Base-by-base conservation (phyloP, 2,113 vertebrate genomes). In the Hassar affinis region DNA sequence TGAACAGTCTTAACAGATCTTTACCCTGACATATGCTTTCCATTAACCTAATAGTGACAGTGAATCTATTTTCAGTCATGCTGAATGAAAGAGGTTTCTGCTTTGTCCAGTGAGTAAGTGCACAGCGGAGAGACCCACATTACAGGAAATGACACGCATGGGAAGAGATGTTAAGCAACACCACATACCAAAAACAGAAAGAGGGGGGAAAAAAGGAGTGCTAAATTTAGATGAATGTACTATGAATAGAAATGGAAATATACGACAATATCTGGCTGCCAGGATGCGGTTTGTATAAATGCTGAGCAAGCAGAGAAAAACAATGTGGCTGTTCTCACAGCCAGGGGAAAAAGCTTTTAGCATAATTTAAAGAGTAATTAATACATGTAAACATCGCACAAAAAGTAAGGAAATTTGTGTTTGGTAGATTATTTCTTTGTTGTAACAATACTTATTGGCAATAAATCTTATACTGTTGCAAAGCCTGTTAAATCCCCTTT, bases 161-260 rank as follows among this genome's bases (percentile, higher is more conserved):
- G 89, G 84, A 89, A 91, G 86, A 77, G 84, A 61, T 75, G 57
- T 30, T 35, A 87, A 89, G 90, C 87, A 86, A 88, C 90, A 92
- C 90, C 87, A 91, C 57, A 51, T 25, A 45, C 59, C 56, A 87
- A 86, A 88, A 88, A 47, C 10, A 68, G 84, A 88, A 75, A 54
- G 27, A 85, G 89, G 89, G 87, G 90, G 86, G 85, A 88, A 78
- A 86, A 82, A 22, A 61, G 42, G 61, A 52, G 76, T 12, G 79
- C 52, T 91, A 89, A 92, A 92, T 91, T 91, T 92, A 92, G 90
- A 91, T 87, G 69, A 54, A 86, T 25, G 47, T 80, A 85, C 85
- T 94, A 93, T 92, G 91, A 93, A 93, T 94, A 93, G 88, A 86
- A 66, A 61, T 20, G 75, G 77, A 85, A 87, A 90, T 54, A 69